Percentiles rank a stretch among this genome's conserved stretches.
phyloP scores from a whole-genome alignment of 1,140 invertebrate species.

The Meloidogyne exigua region DNA sequence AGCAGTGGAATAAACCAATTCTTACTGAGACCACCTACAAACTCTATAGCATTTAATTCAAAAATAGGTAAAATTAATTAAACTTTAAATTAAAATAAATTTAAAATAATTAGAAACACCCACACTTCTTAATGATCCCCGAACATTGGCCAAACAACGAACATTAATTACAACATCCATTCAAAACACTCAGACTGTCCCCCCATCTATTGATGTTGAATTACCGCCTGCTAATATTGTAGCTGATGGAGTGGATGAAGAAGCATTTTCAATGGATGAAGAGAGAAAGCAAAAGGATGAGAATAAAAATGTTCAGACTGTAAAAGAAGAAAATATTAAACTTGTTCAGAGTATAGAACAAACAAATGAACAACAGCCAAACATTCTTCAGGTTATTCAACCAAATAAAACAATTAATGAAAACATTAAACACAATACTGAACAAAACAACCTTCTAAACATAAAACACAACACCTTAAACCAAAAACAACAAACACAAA shows the following conservation, averaged over 20 bases:
- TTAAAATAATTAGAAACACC: background rate
- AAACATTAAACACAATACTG: background rate
- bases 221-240: background rate
- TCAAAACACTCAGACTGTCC: background rate
- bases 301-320: background rate
- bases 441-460: background rate
- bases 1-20: background rate
- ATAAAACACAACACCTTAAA: background rate
- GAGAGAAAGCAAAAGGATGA: background rate
- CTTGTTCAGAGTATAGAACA: conserved; percentile 5
- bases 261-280: background rate
- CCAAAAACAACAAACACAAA: background rate
- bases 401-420: no score
- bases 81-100: background rate
- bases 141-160: background rate
- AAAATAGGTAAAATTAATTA: background rate
- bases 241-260: conserved; percentile 2
- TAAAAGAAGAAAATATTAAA: conserved; percentile 6
- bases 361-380: no score
- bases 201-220: background rate
- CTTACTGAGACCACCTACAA: background rate
- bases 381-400: no score
- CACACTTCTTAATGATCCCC: background rate
- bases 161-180: background rate
- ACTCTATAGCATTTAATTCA: background rate